phyloP scores from a whole-genome alignment of 2,888 invertebrate species.

The Cylindroiulus punctatus region DNA sequence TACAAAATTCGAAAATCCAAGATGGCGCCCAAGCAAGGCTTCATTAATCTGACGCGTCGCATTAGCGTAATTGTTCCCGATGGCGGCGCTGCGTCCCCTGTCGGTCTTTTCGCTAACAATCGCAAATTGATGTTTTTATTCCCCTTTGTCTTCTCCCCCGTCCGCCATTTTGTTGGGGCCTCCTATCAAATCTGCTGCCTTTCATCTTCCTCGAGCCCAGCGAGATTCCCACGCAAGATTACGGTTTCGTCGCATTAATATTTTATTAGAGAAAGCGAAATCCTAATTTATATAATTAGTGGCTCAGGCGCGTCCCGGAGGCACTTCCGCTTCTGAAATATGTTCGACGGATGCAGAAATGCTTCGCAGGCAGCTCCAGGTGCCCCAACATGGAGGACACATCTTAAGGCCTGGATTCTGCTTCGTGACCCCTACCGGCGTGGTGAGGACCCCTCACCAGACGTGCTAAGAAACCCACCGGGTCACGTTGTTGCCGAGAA shows the following conservation, averaged over 20 bases:
- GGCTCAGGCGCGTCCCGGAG: neutral
- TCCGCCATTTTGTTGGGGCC: neutral
- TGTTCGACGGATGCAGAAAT: too few species aligned
- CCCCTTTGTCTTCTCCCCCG: neutral
- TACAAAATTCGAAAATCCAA: too few species aligned
- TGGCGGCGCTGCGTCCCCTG: neutral
- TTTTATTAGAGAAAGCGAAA: conserved; percentile 46
- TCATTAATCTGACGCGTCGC: neutral
- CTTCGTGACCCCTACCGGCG: too few species aligned
- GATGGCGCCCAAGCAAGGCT: too few species aligned
- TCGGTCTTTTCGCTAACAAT: neutral
- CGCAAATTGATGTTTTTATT: neutral
- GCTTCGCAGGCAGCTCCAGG: too few species aligned
- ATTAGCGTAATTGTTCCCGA: neutral
- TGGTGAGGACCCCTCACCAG: too few species aligned
- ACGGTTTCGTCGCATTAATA: conserved; percentile 39
- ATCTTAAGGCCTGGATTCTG: too few species aligned
- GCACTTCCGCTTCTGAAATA: neutral
- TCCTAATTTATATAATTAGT: conserved; percentile 51
- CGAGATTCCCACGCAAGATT: conserved; percentile 34
- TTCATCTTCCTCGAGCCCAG: neutral
- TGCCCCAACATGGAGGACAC: too few species aligned
- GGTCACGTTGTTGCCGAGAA: too few species aligned
- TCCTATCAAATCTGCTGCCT: neutral
- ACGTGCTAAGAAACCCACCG: too few species aligned